A percentile compares a stretch with the other conserved stretches of the same genome.
Conservation (phyloP, 1,140 invertebrate species). For the Wasmannia auropunctata region DNA sequence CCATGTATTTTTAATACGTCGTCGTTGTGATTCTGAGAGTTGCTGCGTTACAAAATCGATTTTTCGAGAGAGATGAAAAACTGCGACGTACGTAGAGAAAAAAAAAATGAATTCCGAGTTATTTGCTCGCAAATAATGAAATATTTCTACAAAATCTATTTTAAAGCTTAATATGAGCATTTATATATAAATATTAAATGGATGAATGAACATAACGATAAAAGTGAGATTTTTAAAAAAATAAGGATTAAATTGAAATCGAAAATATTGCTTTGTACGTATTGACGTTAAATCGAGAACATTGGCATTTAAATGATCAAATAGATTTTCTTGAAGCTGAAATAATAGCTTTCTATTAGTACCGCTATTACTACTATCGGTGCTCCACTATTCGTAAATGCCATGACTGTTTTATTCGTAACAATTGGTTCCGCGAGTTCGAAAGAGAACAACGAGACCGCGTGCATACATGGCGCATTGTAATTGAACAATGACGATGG, state of each 20-base stretch:
- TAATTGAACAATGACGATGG: slow-evolving; percentile 33
- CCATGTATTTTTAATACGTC: background rate
- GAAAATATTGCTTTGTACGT: background rate
- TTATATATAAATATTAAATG: background rate
- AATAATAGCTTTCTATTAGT: background rate
- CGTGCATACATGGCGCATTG: background rate
- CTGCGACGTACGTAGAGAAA: background rate
- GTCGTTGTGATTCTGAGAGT: background rate
- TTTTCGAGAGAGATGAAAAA: background rate
- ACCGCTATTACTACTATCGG: background rate
- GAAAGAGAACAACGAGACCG: slow-evolving; percentile 20
- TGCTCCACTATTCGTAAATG: background rate
- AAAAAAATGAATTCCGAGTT: background rate
- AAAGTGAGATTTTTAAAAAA: background rate
- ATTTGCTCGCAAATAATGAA: background rate
- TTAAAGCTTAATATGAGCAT: background rate
- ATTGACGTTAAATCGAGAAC: background rate
- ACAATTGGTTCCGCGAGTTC: slow-evolving; percentile 31
- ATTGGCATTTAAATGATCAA: background rate
- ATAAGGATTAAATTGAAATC: background rate
- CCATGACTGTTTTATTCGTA: slow-evolving; percentile 7
- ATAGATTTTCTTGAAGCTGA: background rate
- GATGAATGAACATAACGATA: background rate
- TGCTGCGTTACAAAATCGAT: background rate
- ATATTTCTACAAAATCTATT: background rate